These are phyloP conservation scores for Ethmia dodecea DNA, from an alignment of 2,888 invertebrate genomes.

Conservation along the genomic window DNA sequence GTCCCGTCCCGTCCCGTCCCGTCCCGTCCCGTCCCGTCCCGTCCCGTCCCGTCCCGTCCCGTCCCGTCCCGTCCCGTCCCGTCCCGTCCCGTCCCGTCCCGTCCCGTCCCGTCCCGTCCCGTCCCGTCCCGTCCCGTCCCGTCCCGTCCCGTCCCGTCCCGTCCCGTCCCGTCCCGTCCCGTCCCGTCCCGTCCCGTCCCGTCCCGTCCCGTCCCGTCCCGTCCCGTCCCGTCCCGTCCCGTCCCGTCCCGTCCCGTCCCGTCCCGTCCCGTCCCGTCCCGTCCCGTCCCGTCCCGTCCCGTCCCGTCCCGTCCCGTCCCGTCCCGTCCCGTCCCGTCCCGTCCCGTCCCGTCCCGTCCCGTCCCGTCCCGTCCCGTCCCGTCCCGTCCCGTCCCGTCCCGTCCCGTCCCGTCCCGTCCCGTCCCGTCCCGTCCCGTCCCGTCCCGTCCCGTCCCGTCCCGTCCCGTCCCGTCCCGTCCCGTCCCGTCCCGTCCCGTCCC, in stretches of 20 bases:
- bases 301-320: conserved; percentile 1
- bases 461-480: conserved; percentile 1
- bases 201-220: conserved; percentile 1
- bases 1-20: conserved; percentile 1
- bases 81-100: conserved; percentile 1
- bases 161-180: conserved; percentile 1
- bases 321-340: conserved; percentile 1
- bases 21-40: conserved; percentile 1
- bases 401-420: neutral
- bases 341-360: conserved; percentile 1
- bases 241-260: conserved; percentile 1
- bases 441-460: neutral
- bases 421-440: neutral
- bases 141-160: conserved; percentile 1
- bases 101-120: conserved; percentile 1
- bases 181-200: conserved; percentile 1
- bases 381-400: conserved; percentile 1
- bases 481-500: conserved; percentile 1
- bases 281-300: conserved; percentile 1
- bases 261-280: neutral
- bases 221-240: conserved; percentile 1
- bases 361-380: conserved; percentile 1
- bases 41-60: conserved; percentile 1
- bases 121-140: neutral
- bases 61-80: conserved; percentile 1